Base-by-base conservation (phyloP, 23 tunicate species). In the Styela clava region DNA sequence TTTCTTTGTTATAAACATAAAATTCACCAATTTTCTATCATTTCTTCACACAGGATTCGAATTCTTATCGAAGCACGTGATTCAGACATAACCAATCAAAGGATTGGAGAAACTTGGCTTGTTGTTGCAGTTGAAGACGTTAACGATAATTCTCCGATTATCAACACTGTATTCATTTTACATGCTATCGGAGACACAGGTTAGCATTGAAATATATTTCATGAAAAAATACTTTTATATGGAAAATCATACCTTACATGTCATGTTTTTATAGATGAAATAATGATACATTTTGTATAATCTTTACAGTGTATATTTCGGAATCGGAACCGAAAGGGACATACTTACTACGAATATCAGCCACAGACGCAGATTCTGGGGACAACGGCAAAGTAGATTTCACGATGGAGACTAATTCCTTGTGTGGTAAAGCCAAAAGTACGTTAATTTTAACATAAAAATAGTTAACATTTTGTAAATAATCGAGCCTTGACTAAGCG, bases 31-130 rank as follows among this genome's bases (percentile, higher is more conserved):
- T n/a, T n/a, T n/a, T n/a, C n/a, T n/a, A n/a, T n/a, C n/a, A n/a
- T n/a, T n/a, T n/a, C n/a, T n/a, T n/a, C n/a, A n/a, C n/a, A n/a
- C 12, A 19, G 52, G 67, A 34, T 82, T 9, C 33, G 65, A 24
- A 30, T 86, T 22, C 83, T 74, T 37, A 83, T 88, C 78, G 92
- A 88, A 78, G 92, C 86, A 5, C 25, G 73, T 23, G 92, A 88
- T 35, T 34, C 30, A 30, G 92, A 79, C 1, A 24, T 27, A n/a
- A 64, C 69, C 16, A 34, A 21, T 7, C 79, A 24, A 24, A 83
- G 62, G 29, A 33, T 78, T 1, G 86, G 86, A 1, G 74, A 81
- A 61, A 37, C 83, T 26, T 81, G 86, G 83, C 70, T 88, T 71
- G 86, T 88, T 32, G 52, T 88, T 34, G 69, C 71, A 61, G 84